These are phyloP conservation scores for Heterodera carotae DNA, from an alignment of 1,140 invertebrate species.

Conservation along the genomic window DNA sequence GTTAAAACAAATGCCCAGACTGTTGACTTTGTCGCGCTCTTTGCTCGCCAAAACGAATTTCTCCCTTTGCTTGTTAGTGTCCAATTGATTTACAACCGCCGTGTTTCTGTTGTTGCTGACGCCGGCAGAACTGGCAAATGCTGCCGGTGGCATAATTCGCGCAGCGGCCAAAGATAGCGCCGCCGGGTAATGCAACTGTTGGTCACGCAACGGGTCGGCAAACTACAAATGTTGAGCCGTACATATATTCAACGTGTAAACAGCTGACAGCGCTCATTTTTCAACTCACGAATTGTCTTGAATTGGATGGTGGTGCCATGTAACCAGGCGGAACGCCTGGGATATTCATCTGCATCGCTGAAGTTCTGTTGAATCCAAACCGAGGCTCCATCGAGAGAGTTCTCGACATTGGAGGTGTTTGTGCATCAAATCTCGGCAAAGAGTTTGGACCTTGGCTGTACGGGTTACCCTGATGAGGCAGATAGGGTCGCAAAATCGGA, in stretches of 20 bases:
- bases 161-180: not conserved
- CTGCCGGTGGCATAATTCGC: not conserved
- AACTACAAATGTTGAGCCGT: not conserved
- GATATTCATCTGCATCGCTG: not conserved
- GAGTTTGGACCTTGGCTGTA: not conserved
- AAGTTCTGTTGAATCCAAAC: not conserved
- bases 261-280: too few species aligned
- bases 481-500: too few species aligned
- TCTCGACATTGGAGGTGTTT: not conserved
- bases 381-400: not conserved
- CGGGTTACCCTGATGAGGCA: too few species aligned
- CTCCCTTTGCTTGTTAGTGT: not conserved
- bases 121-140: not conserved
- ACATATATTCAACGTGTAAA: not conserved
- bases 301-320: not conserved
- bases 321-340: not conserved
- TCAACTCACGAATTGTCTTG: not conserved
- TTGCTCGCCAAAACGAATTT: not conserved
- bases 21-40: not conserved
- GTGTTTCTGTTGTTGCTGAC: not conserved
- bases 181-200: not conserved
- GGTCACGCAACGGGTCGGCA: not conserved
- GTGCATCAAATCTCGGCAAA: not conserved
- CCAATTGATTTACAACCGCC: not conserved
- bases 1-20: conserved; percentile 21